Evolutionary conservation across 2,113 vertebrate genomes (phyloP), one percentile per base, ranked within the genome.

Genomic region (Carassius gibelio): DNA sequence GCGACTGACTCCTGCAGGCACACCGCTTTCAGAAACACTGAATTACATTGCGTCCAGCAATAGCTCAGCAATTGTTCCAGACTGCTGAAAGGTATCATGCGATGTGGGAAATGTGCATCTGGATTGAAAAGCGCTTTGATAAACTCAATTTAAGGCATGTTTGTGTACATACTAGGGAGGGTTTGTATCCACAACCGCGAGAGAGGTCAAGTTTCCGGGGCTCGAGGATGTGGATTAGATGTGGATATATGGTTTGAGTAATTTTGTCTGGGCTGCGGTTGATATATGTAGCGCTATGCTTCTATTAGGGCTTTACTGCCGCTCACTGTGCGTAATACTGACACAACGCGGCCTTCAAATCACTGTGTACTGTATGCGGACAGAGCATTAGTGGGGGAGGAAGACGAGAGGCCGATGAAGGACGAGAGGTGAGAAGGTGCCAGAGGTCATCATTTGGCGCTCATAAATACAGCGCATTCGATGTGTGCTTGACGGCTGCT

Each of bases 201-300:
- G n/a, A 4, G 34, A 61, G 76, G 76, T 61, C 11, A 62, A 42
- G 76, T 55, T 26, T 15, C 14, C 2, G 30, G 75, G 75, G 11
- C n/a, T 75, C 2, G n/a, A 17, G 21, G 74, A 48, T 52, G 74
- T 30, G 38, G 62, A 68, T 91, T 34, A 59, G 75, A 77, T 34
- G 19, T 38, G 94, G 95, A 95, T 95, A 94, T 95, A 95, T 92
- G 84, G 94, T 94, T 95, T 93, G 90, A 92, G 92, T 95, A 93
- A 94, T 93, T 94, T 94, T 95, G 94, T 95, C 94, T 94, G 90
- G 91, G 91, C 88, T 52, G 55, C 88, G 88, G 90, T 91, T 95
- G 95, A 95, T 91, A 91, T 92, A 95, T 92, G 94, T 93, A 91
- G 45, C 8, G 92, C 91, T 91, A 90, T 89, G 91, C 91, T 90